Evolutionary conservation across 2,888 invertebrate genomes (phyloP).

Genomic region (Dryadula phaetusa): DNA sequence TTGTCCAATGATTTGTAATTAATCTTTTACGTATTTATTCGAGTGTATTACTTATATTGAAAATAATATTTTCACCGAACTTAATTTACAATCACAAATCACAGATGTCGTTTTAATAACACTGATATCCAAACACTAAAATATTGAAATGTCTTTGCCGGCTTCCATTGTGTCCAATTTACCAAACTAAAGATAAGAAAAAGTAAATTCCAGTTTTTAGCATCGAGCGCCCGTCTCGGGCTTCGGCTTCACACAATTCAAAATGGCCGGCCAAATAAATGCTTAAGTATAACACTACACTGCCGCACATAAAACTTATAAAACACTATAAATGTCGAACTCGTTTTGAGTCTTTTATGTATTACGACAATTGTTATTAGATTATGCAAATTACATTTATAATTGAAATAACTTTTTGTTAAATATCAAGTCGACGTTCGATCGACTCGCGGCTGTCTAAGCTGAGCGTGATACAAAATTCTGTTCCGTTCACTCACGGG

Average conservation of each 20-base stretch:
- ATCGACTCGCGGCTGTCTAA: constrained; percentile 49
- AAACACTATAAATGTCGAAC: not conserved
- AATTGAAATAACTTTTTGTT: constrained; percentile 51
- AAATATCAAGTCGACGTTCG: constrained; percentile 46
- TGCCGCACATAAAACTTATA: constrained; percentile 21
- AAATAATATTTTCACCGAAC: constrained; percentile 26
- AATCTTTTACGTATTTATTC: constrained; percentile 6
- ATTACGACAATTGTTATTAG: constrained; percentile 54
- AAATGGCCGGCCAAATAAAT: constrained; percentile 74
- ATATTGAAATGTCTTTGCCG: constrained; percentile 35
- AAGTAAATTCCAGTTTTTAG: constrained; percentile 63
- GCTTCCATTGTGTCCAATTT: constrained; percentile 42
- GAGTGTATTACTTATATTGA: not conserved
- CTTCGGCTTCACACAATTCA: constrained; percentile 64
- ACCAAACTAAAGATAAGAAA: constrained; percentile 44
- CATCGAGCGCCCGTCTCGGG: constrained; percentile 55
- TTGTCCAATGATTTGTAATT: constrained; percentile 38
- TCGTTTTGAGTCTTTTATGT: constrained; percentile 31
- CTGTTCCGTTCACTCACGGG: constrained; percentile 69
- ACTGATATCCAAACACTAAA: constrained; percentile 33
- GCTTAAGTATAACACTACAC: constrained; percentile 49
- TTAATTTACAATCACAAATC: constrained; percentile 36
- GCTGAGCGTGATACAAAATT: constrained; percentile 58
- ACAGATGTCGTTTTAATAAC: constrained; percentile 29
- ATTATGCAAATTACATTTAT: constrained; percentile 59